Percentiles rank a stretch among this genome's conserved stretches.
Conservation (phyloP, 2,888 invertebrate species). For the Nasonovia ribisnigri region DNA sequence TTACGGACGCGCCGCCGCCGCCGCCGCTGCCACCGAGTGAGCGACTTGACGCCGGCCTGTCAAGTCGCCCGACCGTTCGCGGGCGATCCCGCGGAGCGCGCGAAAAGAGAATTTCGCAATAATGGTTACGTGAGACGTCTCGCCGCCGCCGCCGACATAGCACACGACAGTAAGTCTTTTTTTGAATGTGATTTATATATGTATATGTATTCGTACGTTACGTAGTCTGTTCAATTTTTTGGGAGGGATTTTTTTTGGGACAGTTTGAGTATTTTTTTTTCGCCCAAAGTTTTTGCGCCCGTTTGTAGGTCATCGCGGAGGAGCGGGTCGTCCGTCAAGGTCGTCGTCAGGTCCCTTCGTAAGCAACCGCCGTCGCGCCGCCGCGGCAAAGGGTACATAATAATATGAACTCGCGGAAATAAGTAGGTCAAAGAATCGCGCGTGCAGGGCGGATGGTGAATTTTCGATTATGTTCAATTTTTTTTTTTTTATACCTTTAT, state of each 20-base stretch:
- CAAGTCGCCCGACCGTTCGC: constrained; percentile 33
- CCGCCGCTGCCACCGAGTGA: constrained; percentile 39
- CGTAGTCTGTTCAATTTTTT: not conserved
- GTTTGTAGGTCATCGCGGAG: constrained; percentile 52
- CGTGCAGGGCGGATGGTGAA: not conserved
- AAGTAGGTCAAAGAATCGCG: constrained; percentile 60
- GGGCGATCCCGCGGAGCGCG: constrained; percentile 15
- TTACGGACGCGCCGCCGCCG: constrained; percentile 16
- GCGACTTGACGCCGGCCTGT: constrained; percentile 57
- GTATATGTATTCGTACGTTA: not conserved
- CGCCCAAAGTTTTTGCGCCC: not conserved
- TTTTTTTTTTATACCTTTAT: not conserved
- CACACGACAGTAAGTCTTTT: constrained; percentile 23
- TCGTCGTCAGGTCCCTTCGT: constrained; percentile 50
- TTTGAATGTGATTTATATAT: not conserved
- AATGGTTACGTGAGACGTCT: constrained; percentile 23
- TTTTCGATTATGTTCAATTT: not conserved
- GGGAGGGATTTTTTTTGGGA: not conserved
- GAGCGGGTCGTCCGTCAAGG: constrained; percentile 60
- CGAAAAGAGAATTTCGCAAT: not conserved
- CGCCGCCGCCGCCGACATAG: not conserved
- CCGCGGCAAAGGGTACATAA: not conserved
- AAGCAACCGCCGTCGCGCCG: constrained; percentile 1
- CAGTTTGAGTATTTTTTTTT: not conserved
- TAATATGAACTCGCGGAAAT: not conserved